Base-by-base conservation (phyloP, 2,797 vertebrate species). In the Sciurus carolinensis region DNA sequence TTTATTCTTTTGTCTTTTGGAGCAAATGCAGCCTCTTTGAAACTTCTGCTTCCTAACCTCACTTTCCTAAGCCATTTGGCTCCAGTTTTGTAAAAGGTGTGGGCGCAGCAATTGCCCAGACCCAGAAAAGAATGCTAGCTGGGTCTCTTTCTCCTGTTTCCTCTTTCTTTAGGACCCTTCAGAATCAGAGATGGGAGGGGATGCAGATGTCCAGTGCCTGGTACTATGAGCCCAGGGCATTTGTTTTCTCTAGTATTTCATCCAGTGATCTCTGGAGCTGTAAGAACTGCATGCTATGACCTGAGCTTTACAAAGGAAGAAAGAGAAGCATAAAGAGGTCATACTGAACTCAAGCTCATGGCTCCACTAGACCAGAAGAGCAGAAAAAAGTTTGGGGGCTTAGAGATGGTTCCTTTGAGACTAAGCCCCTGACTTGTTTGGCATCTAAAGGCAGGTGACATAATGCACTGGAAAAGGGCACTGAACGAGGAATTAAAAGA, bases 1-100 rank as follows among this genome's bases (percentile, higher is more conserved):
- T 92, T 42, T 52, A 54, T 66, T 77, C 15, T 28, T 96, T 94
- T 97, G 81, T 95, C 44, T 69, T 88, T 87, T 73, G 47, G 76
- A 94, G 89, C 75, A 73, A 50, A 44, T 66, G 66, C 33, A 94
- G 50, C 73, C 36, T 83, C 36, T 90, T 81, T 72, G 67, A 93
- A 81, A 94, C 4, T 33, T 87, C 75, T 95, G 66, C 59, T 92
- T 95, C 66, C 33, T 94, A 50, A 90, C 69, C 28, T 72, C 47
- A 87, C 72, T 95, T 88, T 33, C 33, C 67, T 72, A 33, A 50
- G 62, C 64, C 91, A 86, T 84, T 66, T 96, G 75, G 57, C 71
- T 94, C 44, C 30, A 64, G 11, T 90, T 91, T 71, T 67, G 52
- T 39, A 57, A 73, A 30, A 36, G 39, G 36, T 36, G 3, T 62